Base-by-base conservation (phyloP, 2,888 invertebrate species). In the Cantharis nigra region DNA sequence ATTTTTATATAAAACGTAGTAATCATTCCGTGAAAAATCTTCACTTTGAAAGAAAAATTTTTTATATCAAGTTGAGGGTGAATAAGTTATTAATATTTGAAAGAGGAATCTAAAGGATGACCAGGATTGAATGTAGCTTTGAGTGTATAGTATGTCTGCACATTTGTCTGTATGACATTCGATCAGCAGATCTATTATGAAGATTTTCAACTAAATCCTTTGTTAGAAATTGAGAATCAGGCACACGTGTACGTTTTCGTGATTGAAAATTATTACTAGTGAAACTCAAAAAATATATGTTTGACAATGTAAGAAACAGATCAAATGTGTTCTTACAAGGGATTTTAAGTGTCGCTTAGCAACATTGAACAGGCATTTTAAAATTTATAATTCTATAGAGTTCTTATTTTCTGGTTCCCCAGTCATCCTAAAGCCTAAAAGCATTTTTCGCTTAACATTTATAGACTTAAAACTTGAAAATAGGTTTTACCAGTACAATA, bases 371-470 rank as follows among this genome's bases (percentile, higher is more conserved):
- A 49, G n/a, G 49, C 49, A 49, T 49, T 49, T 49, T 49, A 49
- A 49, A 49, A 49, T 49, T 49, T 49, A 49, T 49, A 49, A 49
- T 49, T 49, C 49, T 49, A 49, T 49, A 49, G 49, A 49, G 49
- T 49, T 67, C n/a, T 3, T 67, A 67, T 23, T n/a, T 67, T 26
- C 23, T 67, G 26, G 65, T 67, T 67, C 26, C 64, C 26, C 26
- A 67, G 65, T 26, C n/a, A 14, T 13, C 26, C 23, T 7, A 23
- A 67, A 11, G 65, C 65, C 65, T 67, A 23, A 67, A 67, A 67
- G 65, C 65, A 67, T 67, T 67, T 67, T 67, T 67, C n/a, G 65
- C 26, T 20, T 23, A 67, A 67, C 14, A 67, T 67, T 67, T 67
- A 67, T 67, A 9, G 65, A 67, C 65, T 67, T 67, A 67, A 67